phyloP scores from a whole-genome alignment of 2,797 vertebrate species.

The Clarias laeviceps region DNA sequence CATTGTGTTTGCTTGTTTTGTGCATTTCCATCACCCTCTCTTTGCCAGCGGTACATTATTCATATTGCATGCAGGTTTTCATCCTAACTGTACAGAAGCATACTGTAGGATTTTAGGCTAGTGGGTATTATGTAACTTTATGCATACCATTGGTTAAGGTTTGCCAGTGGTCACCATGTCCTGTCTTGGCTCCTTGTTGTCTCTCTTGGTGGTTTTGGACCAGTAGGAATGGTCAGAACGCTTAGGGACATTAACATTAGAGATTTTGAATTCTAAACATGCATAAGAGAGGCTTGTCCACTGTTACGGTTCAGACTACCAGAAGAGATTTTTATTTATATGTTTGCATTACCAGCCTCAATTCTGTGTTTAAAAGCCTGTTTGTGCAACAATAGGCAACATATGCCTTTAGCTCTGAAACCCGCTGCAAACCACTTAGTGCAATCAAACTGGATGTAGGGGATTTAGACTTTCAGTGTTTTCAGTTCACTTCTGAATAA shows the following conservation, averaged over 20 bases:
- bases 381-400: slow-evolving; percentile 36
- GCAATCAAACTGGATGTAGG: slow-evolving; percentile 67
- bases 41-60: slow-evolving; percentile 43
- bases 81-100: slow-evolving; percentile 48
- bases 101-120: slow-evolving; percentile 39
- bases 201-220: slow-evolving; percentile 64
- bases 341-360: slow-evolving; percentile 8
- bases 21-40: slow-evolving; percentile 38
- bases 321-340: slow-evolving; percentile 14
- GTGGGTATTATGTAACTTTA: slow-evolving; percentile 46
- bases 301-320: background rate
- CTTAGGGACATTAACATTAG: slow-evolving; percentile 24
- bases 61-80: slow-evolving; percentile 51
- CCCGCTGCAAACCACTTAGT: slow-evolving; percentile 42
- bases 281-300: slow-evolving; percentile 6
- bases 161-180: slow-evolving; percentile 73
- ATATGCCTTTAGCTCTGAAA: slow-evolving; percentile 35
- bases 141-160: slow-evolving; percentile 73
- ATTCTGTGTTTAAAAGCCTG: slow-evolving; percentile 30
- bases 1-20: slow-evolving; percentile 38
- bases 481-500: slow-evolving; percentile 36
- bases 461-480: slow-evolving; percentile 40
- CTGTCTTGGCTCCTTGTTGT: slow-evolving; percentile 67
- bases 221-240: slow-evolving; percentile 38
- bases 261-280: slow-evolving; percentile 23